A percentile compares a stretch with the other conserved stretches of the same genome.
These are phyloP conservation scores for Gymnocheta viridis DNA, from an alignment of 2,888 invertebrate genomes.

Conservation along the genomic window DNA sequence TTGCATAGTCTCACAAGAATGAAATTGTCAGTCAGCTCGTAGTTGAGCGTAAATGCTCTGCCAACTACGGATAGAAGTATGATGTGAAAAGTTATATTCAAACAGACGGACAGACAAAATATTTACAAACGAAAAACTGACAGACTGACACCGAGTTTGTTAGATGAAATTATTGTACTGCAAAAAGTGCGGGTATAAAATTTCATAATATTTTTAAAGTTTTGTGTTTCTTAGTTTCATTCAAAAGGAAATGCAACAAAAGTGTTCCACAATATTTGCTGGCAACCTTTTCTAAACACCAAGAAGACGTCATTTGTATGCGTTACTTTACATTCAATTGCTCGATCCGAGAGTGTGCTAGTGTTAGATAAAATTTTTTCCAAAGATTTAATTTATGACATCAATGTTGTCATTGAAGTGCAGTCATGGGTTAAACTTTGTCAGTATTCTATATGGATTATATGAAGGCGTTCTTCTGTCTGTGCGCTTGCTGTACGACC, in stretches of 20 bases:
- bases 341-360: conserved; percentile 1
- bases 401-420: conserved; percentile 34
- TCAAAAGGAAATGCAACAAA: conserved; percentile 7
- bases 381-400: conserved; percentile 37
- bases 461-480: not conserved
- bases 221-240: not conserved
- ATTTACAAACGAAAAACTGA: not conserved
- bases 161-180: not conserved
- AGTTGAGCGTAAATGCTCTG: conserved; percentile 66
- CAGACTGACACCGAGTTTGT: not conserved
- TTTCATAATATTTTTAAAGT: not conserved
- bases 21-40: conserved; percentile 79
- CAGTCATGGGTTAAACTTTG: conserved; percentile 42
- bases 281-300: conserved; percentile 1
- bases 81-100: conserved; percentile 17
- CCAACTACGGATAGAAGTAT: conserved; percentile 13
- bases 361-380: conserved; percentile 48
- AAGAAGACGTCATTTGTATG: conserved; percentile 37
- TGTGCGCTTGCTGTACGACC: not conserved
- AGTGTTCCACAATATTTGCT: conserved; percentile 23
- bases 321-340: conserved; percentile 26
- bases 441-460: conserved; percentile 8
- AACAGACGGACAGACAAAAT: conserved; percentile 3
- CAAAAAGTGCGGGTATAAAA: not conserved
- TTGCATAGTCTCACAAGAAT: conserved; percentile 76